Percentiles rank a stretch among this genome's conserved stretches.
Conservation (phyloP, 1,140 invertebrate species). For the Drosophila suzukii region DNA sequence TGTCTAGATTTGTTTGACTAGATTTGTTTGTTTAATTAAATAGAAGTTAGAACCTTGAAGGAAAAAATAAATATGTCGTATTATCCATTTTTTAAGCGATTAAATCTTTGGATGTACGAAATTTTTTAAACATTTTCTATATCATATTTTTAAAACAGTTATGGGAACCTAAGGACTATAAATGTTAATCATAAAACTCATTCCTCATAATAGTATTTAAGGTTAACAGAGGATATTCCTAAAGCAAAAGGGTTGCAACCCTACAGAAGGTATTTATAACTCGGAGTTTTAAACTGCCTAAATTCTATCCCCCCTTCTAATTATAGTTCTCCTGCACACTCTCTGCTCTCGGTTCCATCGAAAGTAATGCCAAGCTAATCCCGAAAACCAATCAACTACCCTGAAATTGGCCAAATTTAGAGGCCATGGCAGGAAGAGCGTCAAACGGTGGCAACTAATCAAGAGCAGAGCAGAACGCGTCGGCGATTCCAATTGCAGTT, state of each 20-base stretch:
- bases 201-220: too few species aligned
- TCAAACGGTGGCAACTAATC: slow-evolving; percentile 35
- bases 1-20: slow-evolving; percentile 16
- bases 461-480: slow-evolving; percentile 7
- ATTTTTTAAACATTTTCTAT: too few species aligned
- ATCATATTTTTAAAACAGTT: too few species aligned
- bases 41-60: neutral
- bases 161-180: too few species aligned
- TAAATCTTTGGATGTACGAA: too few species aligned
- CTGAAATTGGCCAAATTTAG: slow-evolving; percentile 45
- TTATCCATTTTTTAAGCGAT: too few species aligned
- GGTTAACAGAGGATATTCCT: too few species aligned
- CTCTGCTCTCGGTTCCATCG: slow-evolving; percentile 3
- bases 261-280: neutral
- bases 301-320: slow-evolving; percentile 6
- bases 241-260: neutral
- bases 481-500: slow-evolving; percentile 19
- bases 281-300: neutral
- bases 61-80: neutral
- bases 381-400: slow-evolving; percentile 48
- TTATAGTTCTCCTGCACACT: slow-evolving; percentile 8
- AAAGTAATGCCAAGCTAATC: slow-evolving; percentile 24
- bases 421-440: slow-evolving; percentile 23
- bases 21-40: too few species aligned
- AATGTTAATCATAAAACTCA: too few species aligned